Percentiles rank a stretch among this genome's conserved stretches.
phyloP scores from a whole-genome alignment of 2,888 invertebrate species.

The Pollenia labialis region DNA sequence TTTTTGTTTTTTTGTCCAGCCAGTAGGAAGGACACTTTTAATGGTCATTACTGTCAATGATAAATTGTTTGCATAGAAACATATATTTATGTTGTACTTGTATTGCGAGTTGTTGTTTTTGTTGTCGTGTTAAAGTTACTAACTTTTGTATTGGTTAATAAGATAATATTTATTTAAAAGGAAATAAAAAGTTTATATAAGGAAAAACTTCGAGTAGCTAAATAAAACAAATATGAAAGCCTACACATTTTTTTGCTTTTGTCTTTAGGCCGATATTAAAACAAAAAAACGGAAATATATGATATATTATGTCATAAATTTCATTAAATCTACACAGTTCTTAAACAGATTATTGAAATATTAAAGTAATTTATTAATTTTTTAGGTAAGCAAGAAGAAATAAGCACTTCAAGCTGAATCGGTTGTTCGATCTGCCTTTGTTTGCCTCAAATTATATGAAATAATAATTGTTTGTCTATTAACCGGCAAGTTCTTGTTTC shows the following conservation, averaged over 20 bases:
- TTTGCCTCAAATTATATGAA: too few relatives aligned
- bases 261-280: conserved; percentile 2
- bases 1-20: not conserved
- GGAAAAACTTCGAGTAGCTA: not conserved
- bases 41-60: not conserved
- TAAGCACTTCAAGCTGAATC: too few relatives aligned
- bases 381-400: conserved; percentile 2
- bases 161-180: not conserved
- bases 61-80: conserved; percentile 12
- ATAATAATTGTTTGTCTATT: too few relatives aligned
- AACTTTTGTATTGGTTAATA: not conserved
- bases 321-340: not conserved
- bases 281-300: conserved; percentile 1
- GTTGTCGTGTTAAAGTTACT: not conserved
- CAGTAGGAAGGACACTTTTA: not conserved
- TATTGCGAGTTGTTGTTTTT: not conserved
- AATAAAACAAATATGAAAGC: too few relatives aligned
- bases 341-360: conserved; percentile 6
- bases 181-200: conserved; percentile 32
- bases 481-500: too few relatives aligned
- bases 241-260: not conserved
- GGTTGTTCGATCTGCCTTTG: too few relatives aligned
- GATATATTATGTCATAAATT: not conserved
- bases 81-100: too few relatives aligned
- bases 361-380: not conserved